Conservation (phyloP, 2,113 vertebrate genomes). For the Bostrychus sinensis region DNA sequence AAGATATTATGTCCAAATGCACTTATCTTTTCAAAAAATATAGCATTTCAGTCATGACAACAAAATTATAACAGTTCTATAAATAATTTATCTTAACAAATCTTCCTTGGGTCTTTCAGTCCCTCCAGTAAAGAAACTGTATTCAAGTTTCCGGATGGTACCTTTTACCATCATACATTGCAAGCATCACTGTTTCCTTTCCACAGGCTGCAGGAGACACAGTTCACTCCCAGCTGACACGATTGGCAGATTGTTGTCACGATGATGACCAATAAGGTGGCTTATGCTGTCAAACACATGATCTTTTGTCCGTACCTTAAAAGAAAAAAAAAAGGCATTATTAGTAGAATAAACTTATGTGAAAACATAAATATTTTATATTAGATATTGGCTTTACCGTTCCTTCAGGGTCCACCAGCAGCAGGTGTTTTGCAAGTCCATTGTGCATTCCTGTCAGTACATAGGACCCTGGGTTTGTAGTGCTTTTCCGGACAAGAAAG, state of each 20-base stretch:
- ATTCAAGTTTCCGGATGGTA: slow-evolving; percentile 72
- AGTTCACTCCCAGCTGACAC: slow-evolving; percentile 96
- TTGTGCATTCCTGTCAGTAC: slow-evolving; percentile 96
- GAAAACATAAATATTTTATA: neutral
- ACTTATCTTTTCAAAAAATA: slow-evolving; percentile 91
- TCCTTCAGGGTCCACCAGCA: slow-evolving; percentile 95
- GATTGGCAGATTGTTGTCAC: slow-evolving; percentile 94
- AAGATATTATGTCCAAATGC: slow-evolving; percentile 82
- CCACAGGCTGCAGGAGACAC: slow-evolving; percentile 92
- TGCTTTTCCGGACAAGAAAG: slow-evolving; percentile 95
- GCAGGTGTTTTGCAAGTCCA: slow-evolving; percentile 91
- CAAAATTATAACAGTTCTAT: slow-evolving; percentile 85
- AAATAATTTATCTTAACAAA: slow-evolving; percentile 75
- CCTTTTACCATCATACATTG: slow-evolving; percentile 43
- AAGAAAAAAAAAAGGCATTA: slow-evolving; percentile 38
- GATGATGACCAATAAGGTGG: slow-evolving; percentile 95
- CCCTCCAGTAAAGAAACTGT: slow-evolving; percentile 50
- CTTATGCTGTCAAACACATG: slow-evolving; percentile 96
- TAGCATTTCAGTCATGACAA: slow-evolving; percentile 88
- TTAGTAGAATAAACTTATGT: neutral
- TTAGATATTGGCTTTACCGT: slow-evolving; percentile 81
- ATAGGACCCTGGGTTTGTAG: slow-evolving; percentile 92
- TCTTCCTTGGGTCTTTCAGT: slow-evolving; percentile 56
- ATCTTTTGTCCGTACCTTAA: slow-evolving; percentile 95
- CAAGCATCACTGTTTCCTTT: slow-evolving; percentile 84